Evolutionary conservation across 64 coral and sea anemone genomes (phyloP).

Genomic region (Stichodactyla mertensii): DNA sequence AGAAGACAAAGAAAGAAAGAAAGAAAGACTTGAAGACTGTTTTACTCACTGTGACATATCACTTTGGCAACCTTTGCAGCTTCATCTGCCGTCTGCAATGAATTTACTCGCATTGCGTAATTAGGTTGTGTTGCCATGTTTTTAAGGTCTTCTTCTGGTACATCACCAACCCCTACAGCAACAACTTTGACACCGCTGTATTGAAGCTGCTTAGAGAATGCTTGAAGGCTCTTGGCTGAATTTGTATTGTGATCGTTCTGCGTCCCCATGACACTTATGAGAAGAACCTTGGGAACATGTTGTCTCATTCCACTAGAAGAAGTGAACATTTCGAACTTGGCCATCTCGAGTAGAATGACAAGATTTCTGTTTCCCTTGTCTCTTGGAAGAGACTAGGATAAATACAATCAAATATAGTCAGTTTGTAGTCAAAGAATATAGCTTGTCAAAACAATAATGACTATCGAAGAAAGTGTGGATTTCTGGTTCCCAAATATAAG

Average conservation of each 20-base stretch:
- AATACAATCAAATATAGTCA: neutral
- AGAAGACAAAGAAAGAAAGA: neutral
- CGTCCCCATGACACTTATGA: slow-evolving; percentile 70
- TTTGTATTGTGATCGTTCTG: slow-evolving; percentile 90
- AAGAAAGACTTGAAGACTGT: neutral
- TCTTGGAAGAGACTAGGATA: slow-evolving; percentile 48
- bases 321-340: slow-evolving; percentile 90
- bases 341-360: slow-evolving; percentile 91
- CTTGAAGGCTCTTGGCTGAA: slow-evolving; percentile 70
- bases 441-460: neutral
- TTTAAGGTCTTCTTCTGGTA: slow-evolving; percentile 56
- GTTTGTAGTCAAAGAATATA: neutral
- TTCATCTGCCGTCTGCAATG: slow-evolving; percentile 50
- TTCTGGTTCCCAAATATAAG: no score
- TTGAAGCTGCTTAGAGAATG: slow-evolving; percentile 83
- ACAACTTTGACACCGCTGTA: slow-evolving; percentile 71
- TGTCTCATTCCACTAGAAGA: slow-evolving; percentile 66
- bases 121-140: slow-evolving; percentile 75
- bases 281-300: slow-evolving; percentile 64
- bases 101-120: slow-evolving; percentile 75
- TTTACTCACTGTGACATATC: slow-evolving; percentile 66
- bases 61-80: slow-evolving; percentile 82
- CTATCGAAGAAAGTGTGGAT: no score
- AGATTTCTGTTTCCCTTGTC: slow-evolving; percentile 77
- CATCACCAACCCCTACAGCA: slow-evolving; percentile 58